These are phyloP conservation scores for Drosophila helvetica DNA, from an alignment of 2,888 invertebrate species.

Conservation along the genomic window DNA sequence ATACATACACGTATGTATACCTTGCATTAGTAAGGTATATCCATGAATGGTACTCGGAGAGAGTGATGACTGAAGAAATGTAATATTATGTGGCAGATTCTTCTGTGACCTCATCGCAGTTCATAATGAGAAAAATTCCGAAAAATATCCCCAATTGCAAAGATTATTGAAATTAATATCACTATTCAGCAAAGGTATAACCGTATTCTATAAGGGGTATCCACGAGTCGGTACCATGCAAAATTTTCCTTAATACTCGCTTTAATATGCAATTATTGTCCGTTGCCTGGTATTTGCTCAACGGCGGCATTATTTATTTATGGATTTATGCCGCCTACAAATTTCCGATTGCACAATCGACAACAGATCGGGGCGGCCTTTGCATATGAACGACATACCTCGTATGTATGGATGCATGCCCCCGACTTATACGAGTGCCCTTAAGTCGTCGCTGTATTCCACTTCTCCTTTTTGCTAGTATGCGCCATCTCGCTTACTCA, in stretches of 20 bases:
- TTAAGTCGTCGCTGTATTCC: not conserved
- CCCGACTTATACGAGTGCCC: not conserved
- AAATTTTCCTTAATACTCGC: not conserved
- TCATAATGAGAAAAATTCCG: too few species aligned
- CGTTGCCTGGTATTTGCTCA: constrained; percentile 50
- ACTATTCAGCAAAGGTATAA: not conserved
- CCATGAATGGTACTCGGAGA: not conserved
- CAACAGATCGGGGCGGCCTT: constrained; percentile 15
- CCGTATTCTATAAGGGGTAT: not conserved
- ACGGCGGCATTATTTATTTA: constrained; percentile 51
- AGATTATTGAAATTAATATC: not conserved
- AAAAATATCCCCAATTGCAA: too few species aligned
- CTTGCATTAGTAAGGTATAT: not conserved
- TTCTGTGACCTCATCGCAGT: not conserved
- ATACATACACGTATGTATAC: not conserved
- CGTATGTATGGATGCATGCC: not conserved
- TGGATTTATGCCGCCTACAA: constrained; percentile 66
- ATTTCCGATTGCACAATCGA: constrained; percentile 66
- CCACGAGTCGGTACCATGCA: not conserved
- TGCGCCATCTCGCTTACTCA: not conserved
- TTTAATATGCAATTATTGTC: constrained; percentile 75
- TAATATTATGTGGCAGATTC: too few species aligned
- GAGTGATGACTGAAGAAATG: too few species aligned
- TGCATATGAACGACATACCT: constrained; percentile 17
- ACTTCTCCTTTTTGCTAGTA: too few species aligned